Conservation (phyloP, 2,113 vertebrate genomes). For the Cephalopterus ornatus region DNA sequence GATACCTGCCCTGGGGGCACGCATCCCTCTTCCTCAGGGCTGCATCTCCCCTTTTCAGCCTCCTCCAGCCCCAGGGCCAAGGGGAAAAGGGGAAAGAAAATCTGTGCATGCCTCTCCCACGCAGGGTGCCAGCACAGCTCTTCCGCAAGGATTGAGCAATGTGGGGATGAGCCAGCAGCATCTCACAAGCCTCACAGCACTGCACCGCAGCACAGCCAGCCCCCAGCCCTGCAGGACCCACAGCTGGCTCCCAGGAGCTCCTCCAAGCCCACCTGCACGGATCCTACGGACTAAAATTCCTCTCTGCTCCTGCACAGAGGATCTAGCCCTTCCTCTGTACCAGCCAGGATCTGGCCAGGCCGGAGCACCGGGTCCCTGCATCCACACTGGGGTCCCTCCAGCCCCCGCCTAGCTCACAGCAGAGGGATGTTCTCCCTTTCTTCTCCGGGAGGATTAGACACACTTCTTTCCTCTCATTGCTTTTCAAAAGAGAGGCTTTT, state of each 20-base stretch:
- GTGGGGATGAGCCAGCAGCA: not conserved
- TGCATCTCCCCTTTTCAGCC: not conserved
- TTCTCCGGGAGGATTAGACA: constrained; percentile 43
- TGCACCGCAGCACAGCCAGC: not conserved
- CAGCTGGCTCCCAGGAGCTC: not conserved
- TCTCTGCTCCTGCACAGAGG: not conserved
- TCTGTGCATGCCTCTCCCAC: not conserved
- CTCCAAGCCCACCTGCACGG: not conserved
- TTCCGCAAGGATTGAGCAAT: not conserved
- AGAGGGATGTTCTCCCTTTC: constrained; percentile 47
- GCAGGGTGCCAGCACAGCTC: not conserved
- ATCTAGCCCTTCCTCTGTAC: not conserved
- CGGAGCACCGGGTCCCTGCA: rapidly evolving
- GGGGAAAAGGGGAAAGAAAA: not conserved
- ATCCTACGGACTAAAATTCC: not conserved
- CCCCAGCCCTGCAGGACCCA: not conserved
- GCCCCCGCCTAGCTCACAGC: not conserved
- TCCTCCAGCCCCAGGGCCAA: not conserved
- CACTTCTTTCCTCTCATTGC: constrained; percentile 27
- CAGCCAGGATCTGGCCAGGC: not conserved
- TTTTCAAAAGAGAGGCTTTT: constrained; percentile 51
- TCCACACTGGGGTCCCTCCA: not conserved
- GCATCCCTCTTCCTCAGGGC: not conserved
- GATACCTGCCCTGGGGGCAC: not conserved
- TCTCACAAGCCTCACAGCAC: not conserved